Evolutionary conservation across 92 coral and sea anemone genomes (phyloP).

Genomic region (Pocillopora grandis): DNA sequence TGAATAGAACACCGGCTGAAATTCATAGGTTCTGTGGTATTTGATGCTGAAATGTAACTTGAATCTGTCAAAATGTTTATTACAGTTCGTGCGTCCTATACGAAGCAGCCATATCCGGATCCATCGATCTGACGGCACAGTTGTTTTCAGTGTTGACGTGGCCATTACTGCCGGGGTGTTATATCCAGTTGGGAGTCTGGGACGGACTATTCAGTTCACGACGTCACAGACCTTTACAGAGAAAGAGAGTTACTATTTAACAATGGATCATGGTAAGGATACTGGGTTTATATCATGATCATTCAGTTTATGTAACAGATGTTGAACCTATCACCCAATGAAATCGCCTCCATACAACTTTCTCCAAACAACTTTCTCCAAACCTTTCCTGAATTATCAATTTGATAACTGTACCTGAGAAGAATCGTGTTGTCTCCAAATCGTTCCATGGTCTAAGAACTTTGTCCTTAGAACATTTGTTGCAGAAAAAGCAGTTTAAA

Average conservation of each 20-base stretch:
- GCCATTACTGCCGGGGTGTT: slow-evolving; percentile 56
- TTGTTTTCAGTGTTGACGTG: slow-evolving; percentile 63
- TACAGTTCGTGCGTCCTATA: slow-evolving; percentile 73
- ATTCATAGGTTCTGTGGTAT: no score
- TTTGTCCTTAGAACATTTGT: no score
- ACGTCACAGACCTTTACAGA: slow-evolving; percentile 56
- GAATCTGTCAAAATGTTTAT: neutral
- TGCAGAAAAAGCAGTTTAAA: no score
- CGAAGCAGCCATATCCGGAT: slow-evolving; percentile 64
- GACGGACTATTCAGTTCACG: slow-evolving; percentile 62
- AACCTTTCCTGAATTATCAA: no score
- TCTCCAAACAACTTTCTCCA: no score
- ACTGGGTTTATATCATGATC: neutral
- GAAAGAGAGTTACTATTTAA: slow-evolving; percentile 65
- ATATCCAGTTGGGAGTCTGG: slow-evolving; percentile 73
- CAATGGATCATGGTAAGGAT: slow-evolving; percentile 71
- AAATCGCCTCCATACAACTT: no score
- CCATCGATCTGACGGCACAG: slow-evolving; percentile 49
- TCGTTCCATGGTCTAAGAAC: no score
- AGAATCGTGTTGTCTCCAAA: no score
- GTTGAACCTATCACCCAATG: no score
- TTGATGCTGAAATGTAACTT: no score
- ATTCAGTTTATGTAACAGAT: neutral
- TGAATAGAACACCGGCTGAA: no score
- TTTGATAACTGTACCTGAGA: no score